Evolutionary conservation across 2,888 invertebrate genomes (phyloP), one percentile per base, ranked within the genome.

Genomic region (Harpagoxenus sublaevis): DNA sequence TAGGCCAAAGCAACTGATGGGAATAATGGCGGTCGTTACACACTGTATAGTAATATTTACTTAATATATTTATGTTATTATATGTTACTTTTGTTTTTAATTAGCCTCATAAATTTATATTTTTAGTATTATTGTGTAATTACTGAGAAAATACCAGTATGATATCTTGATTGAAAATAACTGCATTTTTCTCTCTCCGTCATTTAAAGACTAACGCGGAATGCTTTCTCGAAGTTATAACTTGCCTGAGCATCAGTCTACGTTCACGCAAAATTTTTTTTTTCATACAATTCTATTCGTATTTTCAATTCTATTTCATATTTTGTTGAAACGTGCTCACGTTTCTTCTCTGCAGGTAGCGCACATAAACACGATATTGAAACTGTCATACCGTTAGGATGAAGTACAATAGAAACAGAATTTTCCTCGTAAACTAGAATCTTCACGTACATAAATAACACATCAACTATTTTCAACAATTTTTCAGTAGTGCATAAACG

Each of bases 251-350:
- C 6, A 55, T 74, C 18, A 23, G n/a, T 42, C 6, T 74, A 31
- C 12, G 31, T 74, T 74, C 10, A 15, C 18, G 12, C 9, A 0
- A 39, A 10, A 15, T 45, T 45, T 5, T 60, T 73, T 60, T 60
- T 60, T 57, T 45, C 2, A 18, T 45, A 0, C 35, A 42, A 28
- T 60, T 45, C 28, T 45, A 42, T 60, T 42, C n/a, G 15, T 45
- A 74, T 74, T 60, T 73, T 55, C 63, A 39, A 63, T 63, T 63
- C 42, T 28, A 57, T 55, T 73, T 60, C 73, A 57, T 5, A 0
- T 60, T 73, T 60, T 42, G 55, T 42, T 28, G n/a, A 74, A 73
- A 62, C 48, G 2, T 31, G 31, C 31, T 35, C 12, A 60, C 60
- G n/a, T 12, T 48, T 62, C 28, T 31, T 48, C 3, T 48, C 31